These are phyloP conservation scores for Pempheris klunzingeri DNA, from an alignment of 2,797 vertebrate species.

Conservation along the genomic window DNA sequence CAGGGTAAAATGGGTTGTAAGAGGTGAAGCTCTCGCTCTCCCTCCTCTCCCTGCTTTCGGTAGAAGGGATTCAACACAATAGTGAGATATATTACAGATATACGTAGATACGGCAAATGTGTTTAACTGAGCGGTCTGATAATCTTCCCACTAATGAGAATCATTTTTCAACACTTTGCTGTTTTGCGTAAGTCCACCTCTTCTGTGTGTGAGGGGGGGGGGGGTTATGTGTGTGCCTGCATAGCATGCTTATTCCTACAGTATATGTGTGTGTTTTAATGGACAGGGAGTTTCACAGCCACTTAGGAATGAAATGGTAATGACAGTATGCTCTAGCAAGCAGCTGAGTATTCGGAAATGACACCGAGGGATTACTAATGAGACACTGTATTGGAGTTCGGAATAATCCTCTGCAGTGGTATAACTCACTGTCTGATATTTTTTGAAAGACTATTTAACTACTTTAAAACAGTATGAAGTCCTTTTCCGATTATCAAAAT, in stretches of 20 bases:
- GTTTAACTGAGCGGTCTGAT: conserved; percentile 47
- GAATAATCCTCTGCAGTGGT: conserved; percentile 43
- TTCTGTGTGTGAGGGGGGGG: not conserved
- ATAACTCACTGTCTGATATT: conserved; percentile 18
- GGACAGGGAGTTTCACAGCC: conserved; percentile 58
- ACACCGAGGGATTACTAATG: conserved; percentile 67
- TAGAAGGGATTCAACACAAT: conserved; percentile 7
- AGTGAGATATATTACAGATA: conserved; percentile 23
- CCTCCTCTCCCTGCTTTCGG: not conserved
- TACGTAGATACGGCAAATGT: conserved; percentile 34
- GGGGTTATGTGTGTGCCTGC: conserved; percentile 12
- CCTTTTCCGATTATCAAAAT: not conserved
- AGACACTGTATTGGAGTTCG: conserved; percentile 33
- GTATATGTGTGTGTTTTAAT: conserved; percentile 52
- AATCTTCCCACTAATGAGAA: conserved; percentile 58
- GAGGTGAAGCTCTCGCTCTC: not conserved
- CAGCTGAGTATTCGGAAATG: conserved; percentile 52
- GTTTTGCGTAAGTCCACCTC: conserved; percentile 44
- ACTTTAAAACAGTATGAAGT: not conserved
- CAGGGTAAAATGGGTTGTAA: not conserved
- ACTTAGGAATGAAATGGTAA: conserved; percentile 61
- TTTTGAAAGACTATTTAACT: not conserved
- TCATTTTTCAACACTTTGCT: conserved; percentile 59
- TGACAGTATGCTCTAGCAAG: conserved; percentile 57
- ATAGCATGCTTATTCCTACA: conserved; percentile 8